These are phyloP conservation scores for Galerucella pusilla DNA, from an alignment of 2,888 invertebrate genomes.

Conservation along the genomic window DNA sequence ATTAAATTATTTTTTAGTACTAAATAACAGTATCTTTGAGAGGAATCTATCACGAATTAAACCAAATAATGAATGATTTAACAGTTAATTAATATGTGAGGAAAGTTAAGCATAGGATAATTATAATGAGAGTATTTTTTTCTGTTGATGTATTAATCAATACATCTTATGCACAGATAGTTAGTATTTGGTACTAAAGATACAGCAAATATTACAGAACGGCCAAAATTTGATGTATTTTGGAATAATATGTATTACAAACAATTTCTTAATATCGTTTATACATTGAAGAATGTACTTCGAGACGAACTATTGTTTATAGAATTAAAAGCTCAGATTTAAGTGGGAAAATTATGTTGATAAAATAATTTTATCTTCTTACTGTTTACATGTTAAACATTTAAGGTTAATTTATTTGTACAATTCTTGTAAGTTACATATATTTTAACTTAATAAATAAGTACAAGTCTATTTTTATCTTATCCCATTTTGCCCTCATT, in stretches of 20 bases:
- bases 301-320: neutral
- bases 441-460: slow-evolving; percentile 15
- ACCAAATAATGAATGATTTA: too few species aligned
- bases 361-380: slow-evolving; percentile 6
- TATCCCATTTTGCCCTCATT: neutral
- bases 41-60: too few species aligned
- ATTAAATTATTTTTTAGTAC: neutral
- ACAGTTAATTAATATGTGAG: too few species aligned
- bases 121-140: too few species aligned
- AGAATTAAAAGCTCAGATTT: neutral
- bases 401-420: slow-evolving; percentile 15
- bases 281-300: neutral
- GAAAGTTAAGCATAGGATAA: too few species aligned
- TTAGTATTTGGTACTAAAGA: neutral
- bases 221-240: neutral
- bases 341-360: neutral
- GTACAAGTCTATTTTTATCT: neutral
- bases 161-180: neutral
- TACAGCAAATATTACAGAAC: neutral
- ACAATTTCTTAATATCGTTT: neutral
- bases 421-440: slow-evolving; percentile 3
- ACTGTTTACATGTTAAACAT: slow-evolving; percentile 4
- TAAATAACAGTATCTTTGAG: neutral
- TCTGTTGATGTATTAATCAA: too few species aligned
- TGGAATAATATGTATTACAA: neutral